A percentile compares a stretch with the other conserved stretches of the same genome.
Conservation (phyloP, 1,140 invertebrate species). For the Calycopis cecrops region DNA sequence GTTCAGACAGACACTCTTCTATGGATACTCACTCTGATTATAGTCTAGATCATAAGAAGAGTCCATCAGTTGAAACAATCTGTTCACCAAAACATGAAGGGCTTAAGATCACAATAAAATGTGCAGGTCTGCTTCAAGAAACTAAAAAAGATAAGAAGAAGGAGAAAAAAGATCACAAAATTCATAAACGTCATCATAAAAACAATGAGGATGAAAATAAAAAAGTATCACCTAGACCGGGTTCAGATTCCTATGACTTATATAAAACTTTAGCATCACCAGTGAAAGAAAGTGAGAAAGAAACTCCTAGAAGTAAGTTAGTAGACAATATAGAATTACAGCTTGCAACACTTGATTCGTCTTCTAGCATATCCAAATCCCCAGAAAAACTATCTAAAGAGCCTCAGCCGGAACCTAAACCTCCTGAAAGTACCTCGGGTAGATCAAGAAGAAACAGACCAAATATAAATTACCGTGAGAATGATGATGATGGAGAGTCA, state of each 20-base stretch:
- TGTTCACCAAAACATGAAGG: constrained; percentile 69
- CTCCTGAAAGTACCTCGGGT: constrained; percentile 50
- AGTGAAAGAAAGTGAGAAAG: constrained; percentile 39
- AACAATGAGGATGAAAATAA: constrained; percentile 52
- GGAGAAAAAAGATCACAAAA: constrained; percentile 64
- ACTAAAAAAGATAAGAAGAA: constrained; percentile 72
- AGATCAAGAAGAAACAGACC: constrained; percentile 68
- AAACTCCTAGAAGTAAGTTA: constrained; percentile 36
- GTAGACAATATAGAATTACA: constrained; percentile 58
- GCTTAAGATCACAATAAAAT: constrained; percentile 71
- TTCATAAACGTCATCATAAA: constrained; percentile 65
- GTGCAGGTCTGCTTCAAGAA: constrained; percentile 70
- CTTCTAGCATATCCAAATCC: constrained; percentile 36
- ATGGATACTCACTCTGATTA: constrained; percentile 63
- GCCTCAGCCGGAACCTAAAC: constrained; percentile 58
- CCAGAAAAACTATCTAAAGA: constrained; percentile 52
- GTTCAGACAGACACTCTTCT: constrained; percentile 69
- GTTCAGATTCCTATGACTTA: constrained; percentile 71
- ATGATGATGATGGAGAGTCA: constrained; percentile 66
- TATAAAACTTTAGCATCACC: constrained; percentile 71
- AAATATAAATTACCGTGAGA: constrained; percentile 74
- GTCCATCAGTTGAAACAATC: constrained; percentile 60
- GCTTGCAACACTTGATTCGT: constrained; percentile 55
- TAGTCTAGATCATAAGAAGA: constrained; percentile 57
- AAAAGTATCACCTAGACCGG: constrained; percentile 71